A percentile compares a stretch with the other conserved stretches of the same genome.
Evolutionary conservation across 2,113 vertebrate genomes (phyloP).

Genomic region (Thunnus thynnus): DNA sequence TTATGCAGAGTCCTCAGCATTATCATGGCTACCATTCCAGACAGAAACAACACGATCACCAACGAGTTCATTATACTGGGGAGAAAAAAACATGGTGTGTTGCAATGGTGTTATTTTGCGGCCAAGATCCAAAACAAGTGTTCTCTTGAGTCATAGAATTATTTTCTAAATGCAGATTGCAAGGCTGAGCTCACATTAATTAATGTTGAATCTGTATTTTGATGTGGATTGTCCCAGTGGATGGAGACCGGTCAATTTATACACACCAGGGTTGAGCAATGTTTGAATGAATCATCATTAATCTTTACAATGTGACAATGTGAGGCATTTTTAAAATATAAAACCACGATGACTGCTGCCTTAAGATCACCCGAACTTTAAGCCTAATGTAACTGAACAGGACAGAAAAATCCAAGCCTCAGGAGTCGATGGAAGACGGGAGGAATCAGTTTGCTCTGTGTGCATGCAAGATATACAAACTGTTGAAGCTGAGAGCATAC

Average conservation of each 20-base stretch:
- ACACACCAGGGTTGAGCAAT: background rate
- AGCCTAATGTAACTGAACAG: background rate
- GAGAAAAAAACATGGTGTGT: background rate
- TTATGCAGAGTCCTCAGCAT: slow-evolving; percentile 95
- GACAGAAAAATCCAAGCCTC: background rate
- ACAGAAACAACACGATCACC: slow-evolving; percentile 96
- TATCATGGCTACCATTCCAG: slow-evolving; percentile 97
- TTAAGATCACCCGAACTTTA: background rate
- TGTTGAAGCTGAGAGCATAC: background rate
- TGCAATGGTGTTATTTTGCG: no score
- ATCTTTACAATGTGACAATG: background rate
- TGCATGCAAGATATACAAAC: background rate
- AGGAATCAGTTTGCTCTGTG: background rate
- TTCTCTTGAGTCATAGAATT: no score
- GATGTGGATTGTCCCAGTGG: background rate
- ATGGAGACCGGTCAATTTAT: background rate
- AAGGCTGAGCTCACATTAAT: no score
- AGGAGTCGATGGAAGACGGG: background rate
- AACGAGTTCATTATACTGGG: slow-evolving; percentile 96
- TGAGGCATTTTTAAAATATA: no score
- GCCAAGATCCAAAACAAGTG: no score
- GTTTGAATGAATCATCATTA: background rate
- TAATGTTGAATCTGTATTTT: background rate
- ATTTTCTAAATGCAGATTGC: no score
- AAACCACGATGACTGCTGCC: no score